Evolutionary conservation across 2,888 invertebrate species (phyloP).

Genomic region (Biston stratarius): DNA sequence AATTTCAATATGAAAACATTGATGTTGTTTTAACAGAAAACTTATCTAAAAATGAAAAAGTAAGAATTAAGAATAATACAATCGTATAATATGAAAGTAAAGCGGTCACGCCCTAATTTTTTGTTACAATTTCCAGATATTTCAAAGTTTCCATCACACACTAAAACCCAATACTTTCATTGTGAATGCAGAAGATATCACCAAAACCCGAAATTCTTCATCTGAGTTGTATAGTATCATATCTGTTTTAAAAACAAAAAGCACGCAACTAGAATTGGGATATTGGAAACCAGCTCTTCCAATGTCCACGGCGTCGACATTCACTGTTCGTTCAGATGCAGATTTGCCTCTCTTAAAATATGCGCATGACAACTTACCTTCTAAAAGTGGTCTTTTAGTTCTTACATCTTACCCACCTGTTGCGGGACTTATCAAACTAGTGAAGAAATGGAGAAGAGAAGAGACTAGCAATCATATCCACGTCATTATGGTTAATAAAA

Average conservation of each 20-base stretch:
- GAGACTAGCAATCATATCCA: not conserved
- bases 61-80: slow-evolving; percentile 26
- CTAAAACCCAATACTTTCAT: slow-evolving; percentile 7
- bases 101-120: not conserved
- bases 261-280: slow-evolving; percentile 6
- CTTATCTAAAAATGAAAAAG: slow-evolving; percentile 43
- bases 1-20: too few species aligned
- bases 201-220: not conserved
- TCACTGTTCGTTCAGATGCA: too few species aligned
- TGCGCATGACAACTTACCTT: too few species aligned
- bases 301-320: too few species aligned
- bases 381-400: too few species aligned
- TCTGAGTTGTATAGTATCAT: not conserved
- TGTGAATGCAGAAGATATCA: slow-evolving; percentile 18
- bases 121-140: not conserved
- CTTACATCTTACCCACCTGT: too few species aligned
- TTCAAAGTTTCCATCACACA: not conserved
- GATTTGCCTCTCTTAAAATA: too few species aligned
- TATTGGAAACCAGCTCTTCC: too few species aligned
- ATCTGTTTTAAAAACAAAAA: slow-evolving; percentile 2
- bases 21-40: slow-evolving; percentile 45
- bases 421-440: too few species aligned
- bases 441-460: too few species aligned
- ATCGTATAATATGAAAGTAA: not conserved
- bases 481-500: slow-evolving; percentile 5